Base-by-base conservation (phyloP, 2,113 vertebrate species). In the Dicerorhinus sumatrensis region DNA sequence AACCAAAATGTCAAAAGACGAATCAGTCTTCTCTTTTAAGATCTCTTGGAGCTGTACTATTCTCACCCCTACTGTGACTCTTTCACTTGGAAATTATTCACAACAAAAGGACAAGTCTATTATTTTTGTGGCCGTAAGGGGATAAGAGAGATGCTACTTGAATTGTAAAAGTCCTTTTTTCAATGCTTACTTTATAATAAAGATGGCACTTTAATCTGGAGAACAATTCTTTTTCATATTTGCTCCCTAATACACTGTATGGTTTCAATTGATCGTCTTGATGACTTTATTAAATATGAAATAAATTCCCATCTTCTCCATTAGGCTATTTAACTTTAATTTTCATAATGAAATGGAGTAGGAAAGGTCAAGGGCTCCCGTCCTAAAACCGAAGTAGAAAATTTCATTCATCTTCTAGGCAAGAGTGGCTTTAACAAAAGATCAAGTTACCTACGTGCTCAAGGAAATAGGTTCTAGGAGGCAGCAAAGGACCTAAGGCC, bases 1-100 rank as follows among this genome's bases (percentile, higher is more conserved):
- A 97, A 86, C 87, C 21, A 72, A 97, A 97, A 96, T 97, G 96
- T 97, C 91, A 97, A 95, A 95, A 86, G 96, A 92, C 65, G 75
- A 92, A 95, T 94, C 95, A 96, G 81, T 94, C 87, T 94, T 97
- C 73, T 91, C 83, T 89, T 87, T 91, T 79, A 96, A 96, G 87
- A 93, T 95, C 84, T 88, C 93, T 91, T 36, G 75, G 56, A 91
- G 13, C 56, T 65, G 4, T 90, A n/a, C 72, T 96, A 36, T 67
- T 89, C 77, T 97, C 92, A 94, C 87, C 80, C 77, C 65, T 33
- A 65, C 90, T 80, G 87, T 73, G 92, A 69, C 86, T 94, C 65
- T 83, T 96, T 98, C 73, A 62, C 83, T 97, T 72, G 87, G 83
- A 97, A 96, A 96, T 97, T 92, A 97, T 76, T 97, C 79, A 91